phyloP scores from a whole-genome alignment of 2,113 vertebrate species.

The Upupa epops region DNA sequence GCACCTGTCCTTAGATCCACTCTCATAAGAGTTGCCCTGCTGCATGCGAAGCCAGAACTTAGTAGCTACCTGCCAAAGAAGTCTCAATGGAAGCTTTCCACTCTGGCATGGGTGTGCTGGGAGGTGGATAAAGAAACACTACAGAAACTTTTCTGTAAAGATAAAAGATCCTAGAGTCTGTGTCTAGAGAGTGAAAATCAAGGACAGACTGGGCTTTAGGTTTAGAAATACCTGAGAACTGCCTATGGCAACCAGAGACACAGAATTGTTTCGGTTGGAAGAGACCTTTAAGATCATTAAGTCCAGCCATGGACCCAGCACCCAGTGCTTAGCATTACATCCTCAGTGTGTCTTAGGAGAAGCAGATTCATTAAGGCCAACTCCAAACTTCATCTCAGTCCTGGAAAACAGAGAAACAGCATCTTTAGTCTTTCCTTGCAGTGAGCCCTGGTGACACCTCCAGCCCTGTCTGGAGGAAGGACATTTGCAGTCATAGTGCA shows the following conservation, averaged over 20 bases:
- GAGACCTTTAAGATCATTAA: too few relatives aligned
- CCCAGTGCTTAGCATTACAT: background rate
- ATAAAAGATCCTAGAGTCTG: background rate
- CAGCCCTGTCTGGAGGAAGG: background rate
- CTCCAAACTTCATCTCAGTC: background rate
- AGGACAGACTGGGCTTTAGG: background rate
- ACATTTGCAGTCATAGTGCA: background rate
- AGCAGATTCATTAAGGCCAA: background rate
- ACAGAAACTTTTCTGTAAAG: background rate
- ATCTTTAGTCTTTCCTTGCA: background rate
- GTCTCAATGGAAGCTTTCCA: background rate
- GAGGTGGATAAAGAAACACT: background rate
- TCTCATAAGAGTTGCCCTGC: fast-evolving
- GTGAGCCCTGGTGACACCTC: background rate
- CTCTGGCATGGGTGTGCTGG: background rate
- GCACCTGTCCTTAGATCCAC: background rate
- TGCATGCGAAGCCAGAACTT: background rate
- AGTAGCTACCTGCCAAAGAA: background rate
- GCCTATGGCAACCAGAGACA: background rate
- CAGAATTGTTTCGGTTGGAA: too few relatives aligned
- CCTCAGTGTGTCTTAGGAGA: background rate
- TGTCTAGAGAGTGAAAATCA: background rate
- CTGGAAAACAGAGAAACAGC: background rate
- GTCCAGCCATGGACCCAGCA: background rate
- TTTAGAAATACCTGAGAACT: background rate